Base-by-base conservation (phyloP, 2,113 vertebrate genomes). In the Mionectes macconnelli region DNA sequence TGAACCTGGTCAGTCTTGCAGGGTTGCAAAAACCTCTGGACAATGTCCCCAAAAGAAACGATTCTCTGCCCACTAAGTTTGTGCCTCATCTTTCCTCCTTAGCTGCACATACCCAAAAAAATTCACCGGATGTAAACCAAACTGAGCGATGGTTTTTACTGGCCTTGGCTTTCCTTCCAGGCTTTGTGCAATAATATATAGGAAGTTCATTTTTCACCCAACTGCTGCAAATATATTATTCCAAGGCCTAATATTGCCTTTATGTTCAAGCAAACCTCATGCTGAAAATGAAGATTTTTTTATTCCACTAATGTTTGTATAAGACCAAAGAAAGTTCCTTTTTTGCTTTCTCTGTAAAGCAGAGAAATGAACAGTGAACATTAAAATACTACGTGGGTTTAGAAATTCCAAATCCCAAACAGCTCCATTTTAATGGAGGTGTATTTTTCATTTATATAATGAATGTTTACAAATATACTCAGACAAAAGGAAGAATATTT, bases 401-500 rank as follows among this genome's bases (percentile, higher is more conserved):
- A 33, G 64, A 42, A 75, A 78, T 55, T 77, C 68, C 3, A 3
- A 57, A 42, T 23, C 64, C 63, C 87, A 67, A 80, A 59, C 22
- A 74, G 35, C 42, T 74, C 49, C 4, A 0, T 18, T 67, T 89
- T 74, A 91, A 81, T 24, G 35, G 42, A 67, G 84, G 35, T 81
- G 14, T 70, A 50, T 80, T 95, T 90, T 93, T 92, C 1, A 3
- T 20, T 68, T 67, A 8, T 62, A 30, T 67, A 94, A 94, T 55
- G 27, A 81, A 89, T 49, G 33, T 67, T 94, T 84, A 76, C 78
- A 93, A 95, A 93, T 63, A 90, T n/a, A 86, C 50, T 44, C 79
- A 45, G 31, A 79, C 40, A 84, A 96, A 94, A 81, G 21, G 40
- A 90, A 87, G 21, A 91, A 50, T 94, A 67, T 86, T 95, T 92